Evolutionary conservation across 2,888 invertebrate genomes (phyloP), one percentile per base, ranked within the genome.

Genomic region (Malthinus flaveolus): DNA sequence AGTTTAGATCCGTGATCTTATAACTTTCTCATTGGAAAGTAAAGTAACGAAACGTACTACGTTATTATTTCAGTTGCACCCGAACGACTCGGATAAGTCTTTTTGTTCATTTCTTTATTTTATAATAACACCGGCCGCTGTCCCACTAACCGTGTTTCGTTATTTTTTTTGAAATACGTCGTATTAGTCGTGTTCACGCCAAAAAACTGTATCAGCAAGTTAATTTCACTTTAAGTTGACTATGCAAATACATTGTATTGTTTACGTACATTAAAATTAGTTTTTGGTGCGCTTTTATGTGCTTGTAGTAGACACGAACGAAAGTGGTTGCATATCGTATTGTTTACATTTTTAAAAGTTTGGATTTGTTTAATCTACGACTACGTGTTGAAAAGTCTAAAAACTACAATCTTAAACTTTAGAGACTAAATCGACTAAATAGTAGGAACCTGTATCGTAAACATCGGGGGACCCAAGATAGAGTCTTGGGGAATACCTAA

Each of bases 1-100:
- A 46, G 62, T 56, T 59, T 55, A 57, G 58, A 63, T 60, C 61
- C 61, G 61, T 58, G 53, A 64, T 61, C 62, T 59, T 52, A 54
- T 60, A 52, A 61, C 61, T 61, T 61, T 61, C 61, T 49, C 61
- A 45, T 49, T 56, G 49, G 61, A 61, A 61, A 61, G 61, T 61
- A 61, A 56, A 52, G 36, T 53, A 59, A 46, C 39, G 11, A 45
- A 37, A 15, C 31, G 12, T 48, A 45, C 32, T 33, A 32, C 32
- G 44, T 31, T 9, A 42, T 32, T 34, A 46, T 59, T 54, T 59
- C 59, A 34, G 49, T 59, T 55, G 49, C 54, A 53, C 53, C 34
- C 44, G 23, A 44, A 49, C 34, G 37, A 23, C 9, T 37, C 32
- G 34, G 23, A 23, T n/a, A 55, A 51, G 55, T 39, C 33, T 49